These are phyloP conservation scores for Clavelina lepadiformis DNA, from an alignment of 23 tunicate genomes.

Conservation along the genomic window DNA sequence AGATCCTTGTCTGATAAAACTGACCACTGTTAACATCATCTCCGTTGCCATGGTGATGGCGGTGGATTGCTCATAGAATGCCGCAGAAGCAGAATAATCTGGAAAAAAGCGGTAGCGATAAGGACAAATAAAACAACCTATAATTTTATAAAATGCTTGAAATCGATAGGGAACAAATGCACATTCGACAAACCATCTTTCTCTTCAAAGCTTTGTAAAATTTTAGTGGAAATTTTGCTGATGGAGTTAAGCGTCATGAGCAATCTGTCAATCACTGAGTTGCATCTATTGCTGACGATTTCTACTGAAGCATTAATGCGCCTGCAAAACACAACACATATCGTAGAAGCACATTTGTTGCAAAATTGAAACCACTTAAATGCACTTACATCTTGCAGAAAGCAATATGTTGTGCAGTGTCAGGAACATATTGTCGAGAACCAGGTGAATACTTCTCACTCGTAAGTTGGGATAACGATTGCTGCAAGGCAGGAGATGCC, in stretches of 20 bases:
- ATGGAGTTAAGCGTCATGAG: conserved; percentile 22
- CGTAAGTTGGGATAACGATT: conserved; percentile 37
- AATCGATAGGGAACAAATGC: not conserved
- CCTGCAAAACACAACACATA: too few species aligned
- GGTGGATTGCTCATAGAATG: conserved; percentile 16
- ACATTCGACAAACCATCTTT: conserved; percentile 22
- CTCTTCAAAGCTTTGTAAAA: conserved; percentile 8
- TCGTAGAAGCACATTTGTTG: not conserved
- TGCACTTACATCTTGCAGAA: conserved; percentile 46
- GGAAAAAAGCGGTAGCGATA: not conserved
- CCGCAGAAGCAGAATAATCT: conserved; percentile 16
- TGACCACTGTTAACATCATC: conserved; percentile 7
- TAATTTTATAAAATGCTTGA: not conserved
- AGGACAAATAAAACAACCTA: not conserved
- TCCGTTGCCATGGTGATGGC: conserved; percentile 3
- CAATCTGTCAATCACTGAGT: conserved; percentile 20
- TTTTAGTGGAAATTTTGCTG: not conserved
- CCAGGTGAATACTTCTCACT: conserved; percentile 5
- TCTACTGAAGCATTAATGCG: not conserved
- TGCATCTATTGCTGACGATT: not conserved
- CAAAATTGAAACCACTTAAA: not conserved
- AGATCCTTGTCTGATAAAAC: conserved; percentile 2
- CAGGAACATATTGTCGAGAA: not conserved
- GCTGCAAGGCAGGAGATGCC: conserved; percentile 68
- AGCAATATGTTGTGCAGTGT: not conserved